Conservation (phyloP, 2,888 invertebrate species). For the Molorchus minor region DNA sequence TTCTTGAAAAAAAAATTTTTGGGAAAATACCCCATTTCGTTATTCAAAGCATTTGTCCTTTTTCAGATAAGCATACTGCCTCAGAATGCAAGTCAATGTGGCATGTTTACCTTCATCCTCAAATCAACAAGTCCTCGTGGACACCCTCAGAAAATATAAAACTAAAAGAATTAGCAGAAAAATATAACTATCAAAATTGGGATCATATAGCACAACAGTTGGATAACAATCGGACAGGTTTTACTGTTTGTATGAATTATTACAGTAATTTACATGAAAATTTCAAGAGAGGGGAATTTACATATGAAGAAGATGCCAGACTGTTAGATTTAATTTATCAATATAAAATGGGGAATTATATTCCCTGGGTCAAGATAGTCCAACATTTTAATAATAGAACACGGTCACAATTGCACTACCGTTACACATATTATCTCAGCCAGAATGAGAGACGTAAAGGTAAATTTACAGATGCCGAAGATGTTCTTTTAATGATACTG, state of each 20-base stretch:
- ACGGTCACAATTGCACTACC: conserved; percentile 72
- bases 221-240: conserved; percentile 70
- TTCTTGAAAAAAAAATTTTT: too few species aligned
- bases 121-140: conserved; percentile 70
- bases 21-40: too few species aligned
- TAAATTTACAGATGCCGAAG: conserved; percentile 73
- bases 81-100: conserved; percentile 76
- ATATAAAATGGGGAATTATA: conserved; percentile 71
- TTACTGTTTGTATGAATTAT: conserved; percentile 76
- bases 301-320: conserved; percentile 72
- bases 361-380: conserved; percentile 79
- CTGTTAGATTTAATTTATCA: conserved; percentile 71
- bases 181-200: conserved; percentile 72
- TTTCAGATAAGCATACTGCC: conserved; percentile 66
- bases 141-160: conserved; percentile 63
- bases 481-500: conserved; percentile 71
- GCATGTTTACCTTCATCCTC: conserved; percentile 75
- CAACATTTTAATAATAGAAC: conserved; percentile 71
- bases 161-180: conserved; percentile 59
- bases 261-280: conserved; percentile 63
- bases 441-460: conserved; percentile 66
- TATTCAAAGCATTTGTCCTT: too few species aligned
- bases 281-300: conserved; percentile 67
- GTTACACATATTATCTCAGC: conserved; percentile 63
- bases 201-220: conserved; percentile 69